Percentiles rank a stretch among this genome's conserved stretches.
Evolutionary conservation across 2,113 vertebrate genomes (phyloP).

Genomic region (Hemiscyllium ocellatum): DNA sequence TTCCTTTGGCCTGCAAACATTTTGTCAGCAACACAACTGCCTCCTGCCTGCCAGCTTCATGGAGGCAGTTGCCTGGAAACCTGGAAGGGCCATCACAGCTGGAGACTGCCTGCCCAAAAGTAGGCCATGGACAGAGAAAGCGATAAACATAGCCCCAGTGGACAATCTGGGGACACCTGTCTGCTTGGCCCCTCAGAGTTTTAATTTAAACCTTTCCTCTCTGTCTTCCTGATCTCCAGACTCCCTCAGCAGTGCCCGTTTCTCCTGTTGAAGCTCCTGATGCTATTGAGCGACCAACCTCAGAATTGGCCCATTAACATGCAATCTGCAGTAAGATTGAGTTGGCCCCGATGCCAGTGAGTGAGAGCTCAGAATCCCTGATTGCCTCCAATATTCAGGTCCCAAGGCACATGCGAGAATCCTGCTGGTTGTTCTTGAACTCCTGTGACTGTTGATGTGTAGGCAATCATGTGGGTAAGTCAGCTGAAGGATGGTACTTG

Average conservation of each 20-base stretch:
- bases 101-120: no score
- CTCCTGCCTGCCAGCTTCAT: no score
- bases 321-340: background rate
- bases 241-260: background rate
- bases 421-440: background rate
- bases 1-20: no score
- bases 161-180: background rate
- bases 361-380: background rate
- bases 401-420: background rate
- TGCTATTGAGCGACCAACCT: background rate
- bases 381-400: background rate
- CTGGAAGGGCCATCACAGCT: no score
- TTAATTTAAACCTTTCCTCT: background rate
- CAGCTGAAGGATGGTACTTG: background rate
- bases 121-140: no score
- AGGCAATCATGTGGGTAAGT: background rate
- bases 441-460: background rate
- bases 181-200: background rate
- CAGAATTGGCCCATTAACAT: background rate
- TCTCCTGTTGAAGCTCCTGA: no score
- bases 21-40: no score
- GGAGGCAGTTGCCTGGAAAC: no score
- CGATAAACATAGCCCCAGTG: no score
- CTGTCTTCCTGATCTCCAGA: no score
- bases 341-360: no score